These are phyloP conservation scores for Cheilosia urbana DNA, from an alignment of 2,888 invertebrate genomes.

Conservation along the genomic window DNA sequence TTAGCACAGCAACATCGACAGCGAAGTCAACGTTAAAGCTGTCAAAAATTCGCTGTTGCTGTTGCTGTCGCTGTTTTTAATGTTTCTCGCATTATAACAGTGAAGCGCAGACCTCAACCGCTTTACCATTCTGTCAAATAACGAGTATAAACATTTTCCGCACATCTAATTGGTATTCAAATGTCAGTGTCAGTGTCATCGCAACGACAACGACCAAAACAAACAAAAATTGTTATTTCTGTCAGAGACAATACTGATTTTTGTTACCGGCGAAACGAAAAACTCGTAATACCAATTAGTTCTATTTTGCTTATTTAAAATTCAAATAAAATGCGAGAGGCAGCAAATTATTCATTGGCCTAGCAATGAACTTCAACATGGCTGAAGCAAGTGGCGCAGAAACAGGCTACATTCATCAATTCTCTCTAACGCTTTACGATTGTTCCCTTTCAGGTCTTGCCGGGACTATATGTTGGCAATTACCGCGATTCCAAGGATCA, in stretches of 20 bases:
- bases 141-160: too few relatives aligned
- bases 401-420: not conserved
- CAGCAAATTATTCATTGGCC: not conserved
- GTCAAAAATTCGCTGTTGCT: too few relatives aligned
- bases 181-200: too few relatives aligned
- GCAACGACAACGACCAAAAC: not conserved
- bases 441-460: conserved; percentile 89
- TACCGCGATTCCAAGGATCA: conserved; percentile 97
- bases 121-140: too few relatives aligned
- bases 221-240: not conserved
- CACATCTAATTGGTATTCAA: too few relatives aligned
- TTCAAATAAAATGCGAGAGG: conserved; percentile 14
- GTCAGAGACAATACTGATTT: too few relatives aligned
- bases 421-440: not conserved
- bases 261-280: not conserved
- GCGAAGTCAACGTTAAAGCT: too few relatives aligned
- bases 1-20: too few relatives aligned
- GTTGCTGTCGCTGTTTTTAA: too few relatives aligned
- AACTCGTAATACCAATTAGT: not conserved
- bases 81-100: too few relatives aligned
- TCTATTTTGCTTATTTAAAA: not conserved
- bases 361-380: conserved; percentile 80
- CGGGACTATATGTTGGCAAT: conserved; percentile 97
- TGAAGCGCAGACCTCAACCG: too few relatives aligned
- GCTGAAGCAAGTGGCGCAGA: conserved; percentile 77